Conservation (phyloP, 1,140 invertebrate genomes). For the Drosophila seguyi region DNA sequence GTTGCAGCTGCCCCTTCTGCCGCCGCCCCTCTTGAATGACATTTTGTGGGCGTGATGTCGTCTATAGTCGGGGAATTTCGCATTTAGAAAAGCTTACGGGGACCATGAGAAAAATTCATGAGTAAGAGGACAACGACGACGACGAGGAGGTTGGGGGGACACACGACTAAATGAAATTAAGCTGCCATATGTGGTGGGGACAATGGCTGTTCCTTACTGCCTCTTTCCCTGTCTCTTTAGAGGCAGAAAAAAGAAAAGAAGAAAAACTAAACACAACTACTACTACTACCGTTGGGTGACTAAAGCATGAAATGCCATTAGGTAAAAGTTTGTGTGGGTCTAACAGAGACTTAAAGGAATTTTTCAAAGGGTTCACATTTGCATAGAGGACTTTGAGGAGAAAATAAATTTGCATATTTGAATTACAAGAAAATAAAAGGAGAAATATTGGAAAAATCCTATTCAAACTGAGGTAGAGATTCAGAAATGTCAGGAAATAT, state of each 20-base stretch:
- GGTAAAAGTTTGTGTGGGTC: constrained; percentile 18
- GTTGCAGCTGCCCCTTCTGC: constrained; percentile 25
- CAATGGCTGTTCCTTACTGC: constrained; percentile 14
- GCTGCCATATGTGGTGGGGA: constrained; percentile 42
- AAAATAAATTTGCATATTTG: constrained; percentile 24
- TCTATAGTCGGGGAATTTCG: constrained; percentile 38
- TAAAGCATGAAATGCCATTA: constrained; percentile 18
- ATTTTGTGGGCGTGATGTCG: constrained; percentile 48
- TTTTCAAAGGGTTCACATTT: constrained; percentile 13
- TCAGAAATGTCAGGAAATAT: not conserved
- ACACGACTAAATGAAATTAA: constrained; percentile 53
- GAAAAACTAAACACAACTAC: constrained; percentile 20
- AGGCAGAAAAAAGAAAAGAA: not conserved
- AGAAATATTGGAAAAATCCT: constrained; percentile 3
- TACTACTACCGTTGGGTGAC: constrained; percentile 15
- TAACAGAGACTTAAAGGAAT: constrained; percentile 17
- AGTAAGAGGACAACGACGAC: constrained; percentile 8
- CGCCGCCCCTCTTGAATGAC: constrained; percentile 25
- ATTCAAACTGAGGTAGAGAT: not conserved
- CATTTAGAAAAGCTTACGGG: constrained; percentile 45
- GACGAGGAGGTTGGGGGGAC: not conserved
- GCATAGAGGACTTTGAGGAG: constrained; percentile 5
- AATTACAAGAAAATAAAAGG: constrained; percentile 8
- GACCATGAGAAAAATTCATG: constrained; percentile 56
- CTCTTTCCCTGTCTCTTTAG: not conserved